Evolutionary conservation across 30 jellyfish, hydroid and myxozoan genomes (phyloP), one percentile per base, ranked within the genome.

Genomic region (Sanderia malayensis): DNA sequence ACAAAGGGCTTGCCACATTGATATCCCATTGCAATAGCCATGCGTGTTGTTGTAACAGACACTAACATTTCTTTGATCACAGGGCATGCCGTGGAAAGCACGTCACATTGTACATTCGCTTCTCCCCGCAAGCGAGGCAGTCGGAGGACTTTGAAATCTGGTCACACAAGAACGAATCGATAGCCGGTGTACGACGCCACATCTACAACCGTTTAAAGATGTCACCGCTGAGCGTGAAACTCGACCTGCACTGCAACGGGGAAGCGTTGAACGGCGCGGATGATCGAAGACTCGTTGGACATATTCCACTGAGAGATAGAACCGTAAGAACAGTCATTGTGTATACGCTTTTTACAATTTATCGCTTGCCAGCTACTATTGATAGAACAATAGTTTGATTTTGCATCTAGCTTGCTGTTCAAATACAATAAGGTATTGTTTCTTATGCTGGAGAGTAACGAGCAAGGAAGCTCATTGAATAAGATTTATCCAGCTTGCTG

Each of bases 31-130:
- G n/a, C n/a, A n/a, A n/a, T n/a, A n/a, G n/a, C n/a, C n/a, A n/a
- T n/a, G n/a, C n/a, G n/a, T n/a, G n/a, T n/a, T n/a, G n/a, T n/a
- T n/a, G n/a, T n/a, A n/a, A n/a, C n/a, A n/a, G n/a, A n/a, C n/a
- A n/a, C n/a, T n/a, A n/a, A n/a, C n/a, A n/a, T n/a, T n/a, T n/a
- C n/a, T n/a, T n/a, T n/a, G n/a, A n/a, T n/a, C n/a, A n/a, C n/a
- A 87, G 96, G 66, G 86, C 95, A 21, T 83, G 94, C 52, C 94
- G 98, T 10, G 98, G 96, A 46, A 84, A 84, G 63, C 98, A 91
- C 28, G 80, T 91, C 18, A 85, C 96, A 21, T 62, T 91, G 58
- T 91, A 73, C 65, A 76, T 83, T 11, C 59, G 98, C 21, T 91
- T 91, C 53, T 62, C 94, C 10, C 96, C 96, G 0, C 98, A 91